Base-by-base conservation (phyloP, 2,113 vertebrate species). In the Rhinolophus ferrumequinum region DNA sequence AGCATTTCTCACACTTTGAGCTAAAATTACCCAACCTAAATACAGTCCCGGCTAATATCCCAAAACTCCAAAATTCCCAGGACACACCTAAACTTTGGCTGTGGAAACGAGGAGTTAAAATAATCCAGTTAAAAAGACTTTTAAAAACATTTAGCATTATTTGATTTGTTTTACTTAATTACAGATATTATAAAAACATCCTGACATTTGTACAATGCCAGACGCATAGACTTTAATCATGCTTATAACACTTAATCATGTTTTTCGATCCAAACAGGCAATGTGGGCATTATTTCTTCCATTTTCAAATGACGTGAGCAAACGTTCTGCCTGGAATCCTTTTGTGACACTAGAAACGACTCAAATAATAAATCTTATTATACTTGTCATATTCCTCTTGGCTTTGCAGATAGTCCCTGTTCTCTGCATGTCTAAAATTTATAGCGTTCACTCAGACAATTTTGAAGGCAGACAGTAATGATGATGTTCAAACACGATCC, bases 381-480 rank as follows among this genome's bases (percentile, higher is more conserved):
- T n/a, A 11, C 66, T 73, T 52, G 88, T 73, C 50, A 11, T 47
- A 33, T 14, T 19, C 64, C 14, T 41, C 47, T 86, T 88, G 21
- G 16, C 35, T 84, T 47, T 60, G 50, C 30, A 64, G 82, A 86
- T 41, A 70, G 58, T 70, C 58, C 64, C 54, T 95, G 72, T 56
- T 79, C 19, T 85, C 83, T 96, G 90, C 84, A 69, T 62, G 92
- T 92, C 76, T 82, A 88, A 72, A 96, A 97, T 91, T 94, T 94
- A 96, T 64, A 88, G 41, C 82, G 21, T 26, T 75, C 66, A 50
- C 76, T 44, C 44, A 86, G 95, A 97, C 93, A 89, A 97, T 50
- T 85, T 26, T 92, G 84, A 97, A 93, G 58, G 88, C 52, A n/a
- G 50, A 88, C 87, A 93, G 87, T 72, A 90, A 89, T 47, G 62